Conservation (phyloP, 2,797 vertebrate genomes). For the Knipowitschia caucasica region DNA sequence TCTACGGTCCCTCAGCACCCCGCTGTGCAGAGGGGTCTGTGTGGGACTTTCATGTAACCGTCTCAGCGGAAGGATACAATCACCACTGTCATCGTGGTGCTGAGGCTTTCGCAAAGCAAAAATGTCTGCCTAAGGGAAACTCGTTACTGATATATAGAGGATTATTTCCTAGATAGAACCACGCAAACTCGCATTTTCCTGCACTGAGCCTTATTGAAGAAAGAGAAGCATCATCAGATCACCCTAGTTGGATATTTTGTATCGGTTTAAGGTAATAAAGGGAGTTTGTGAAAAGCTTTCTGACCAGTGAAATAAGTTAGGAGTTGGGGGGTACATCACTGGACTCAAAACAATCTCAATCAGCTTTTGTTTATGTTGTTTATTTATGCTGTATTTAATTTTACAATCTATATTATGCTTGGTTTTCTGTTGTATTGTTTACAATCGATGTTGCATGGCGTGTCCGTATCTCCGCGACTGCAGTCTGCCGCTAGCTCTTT, state of each 20-base stretch:
- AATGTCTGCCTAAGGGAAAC: slow-evolving; percentile 98
- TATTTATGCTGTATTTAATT: slow-evolving; percentile 15
- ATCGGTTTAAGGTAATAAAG: slow-evolving; percentile 80
- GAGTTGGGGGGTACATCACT: slow-evolving; percentile 72
- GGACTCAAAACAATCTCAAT: slow-evolving; percentile 24
- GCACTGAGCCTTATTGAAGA: slow-evolving; percentile 49
- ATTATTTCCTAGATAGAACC: slow-evolving; percentile 62
- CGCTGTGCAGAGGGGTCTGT: slow-evolving; percentile 21
- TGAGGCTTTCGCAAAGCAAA: slow-evolving; percentile 84
- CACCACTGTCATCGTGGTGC: slow-evolving; percentile 81
- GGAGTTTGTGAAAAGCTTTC: slow-evolving; percentile 63
- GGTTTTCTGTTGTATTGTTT: background rate
- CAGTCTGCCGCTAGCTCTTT: slow-evolving; percentile 33
- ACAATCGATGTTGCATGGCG: background rate
- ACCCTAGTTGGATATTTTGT: slow-evolving; percentile 84
- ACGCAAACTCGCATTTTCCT: slow-evolving; percentile 44
- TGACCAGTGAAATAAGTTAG: slow-evolving; percentile 79
- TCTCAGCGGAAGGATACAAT: slow-evolving; percentile 88
- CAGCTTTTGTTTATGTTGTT: slow-evolving; percentile 29
- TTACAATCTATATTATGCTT: background rate
- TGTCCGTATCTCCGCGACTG: slow-evolving; percentile 29
- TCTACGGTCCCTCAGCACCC: slow-evolving; percentile 52
- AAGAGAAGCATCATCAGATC: slow-evolving; percentile 68
- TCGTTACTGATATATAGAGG: slow-evolving; percentile 88
- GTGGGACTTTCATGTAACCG: slow-evolving; percentile 63